A percentile compares a stretch with the other conserved stretches of the same genome.
These are phyloP conservation scores for Psittacula cyanocephala DNA, from an alignment of 2,113 vertebrate genomes.

Conservation along the genomic window DNA sequence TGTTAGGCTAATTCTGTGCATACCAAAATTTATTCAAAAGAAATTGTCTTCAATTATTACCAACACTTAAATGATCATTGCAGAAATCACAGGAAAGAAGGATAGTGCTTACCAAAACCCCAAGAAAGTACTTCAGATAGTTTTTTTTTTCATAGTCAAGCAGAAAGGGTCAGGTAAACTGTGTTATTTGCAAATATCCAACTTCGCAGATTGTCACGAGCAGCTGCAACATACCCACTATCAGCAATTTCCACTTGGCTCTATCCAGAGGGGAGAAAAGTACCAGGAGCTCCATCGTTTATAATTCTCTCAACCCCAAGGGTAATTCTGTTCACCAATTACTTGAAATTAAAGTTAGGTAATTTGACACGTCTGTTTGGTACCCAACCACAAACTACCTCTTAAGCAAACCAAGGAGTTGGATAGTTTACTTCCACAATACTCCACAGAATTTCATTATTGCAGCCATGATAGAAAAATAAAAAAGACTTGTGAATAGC, in stretches of 20 bases:
- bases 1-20: neutral
- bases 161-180: neutral
- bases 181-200: constrained; percentile 15
- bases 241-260: constrained; percentile 43
- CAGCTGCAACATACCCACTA: constrained; percentile 46
- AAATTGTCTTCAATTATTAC: neutral
- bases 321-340: constrained; percentile 70
- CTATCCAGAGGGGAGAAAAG: constrained; percentile 48
- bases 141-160: constrained; percentile 20
- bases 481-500: constrained; percentile 52
- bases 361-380: constrained; percentile 75
- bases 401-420: constrained; percentile 62
- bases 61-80: neutral
- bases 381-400: constrained; percentile 76
- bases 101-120: constrained; percentile 39
- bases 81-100: constrained; percentile 37
- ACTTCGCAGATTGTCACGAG: constrained; percentile 1
- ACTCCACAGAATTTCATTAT: constrained; percentile 48
- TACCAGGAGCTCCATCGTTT: constrained; percentile 24
- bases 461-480: constrained; percentile 39
- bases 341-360: constrained; percentile 77
- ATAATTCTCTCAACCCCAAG: constrained; percentile 54
- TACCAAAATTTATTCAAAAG: constrained; percentile 12
- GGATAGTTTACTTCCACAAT: constrained; percentile 52
- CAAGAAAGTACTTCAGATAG: constrained; percentile 28